Conservation (phyloP, 2,797 vertebrate genomes). For the Alcedo quadribrachys region DNA sequence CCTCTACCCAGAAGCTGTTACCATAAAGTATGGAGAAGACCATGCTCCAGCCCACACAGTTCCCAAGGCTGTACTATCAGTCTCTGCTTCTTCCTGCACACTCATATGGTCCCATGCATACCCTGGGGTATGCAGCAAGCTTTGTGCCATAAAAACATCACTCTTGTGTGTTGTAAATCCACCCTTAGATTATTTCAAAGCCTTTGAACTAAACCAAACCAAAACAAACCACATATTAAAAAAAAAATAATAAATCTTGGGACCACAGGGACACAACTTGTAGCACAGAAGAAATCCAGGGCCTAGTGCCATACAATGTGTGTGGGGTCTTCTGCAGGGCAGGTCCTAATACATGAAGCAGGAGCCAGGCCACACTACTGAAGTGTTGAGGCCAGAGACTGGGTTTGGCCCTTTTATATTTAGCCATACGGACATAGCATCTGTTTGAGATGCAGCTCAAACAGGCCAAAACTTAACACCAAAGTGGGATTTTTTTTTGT, state of each 20-base stretch:
- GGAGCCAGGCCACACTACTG: fast-evolving
- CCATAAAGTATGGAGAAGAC: not conserved
- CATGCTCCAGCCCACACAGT: not conserved
- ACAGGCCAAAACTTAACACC: slow-evolving; percentile 28
- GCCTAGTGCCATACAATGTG: not conserved
- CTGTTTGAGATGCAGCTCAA: slow-evolving; percentile 6
- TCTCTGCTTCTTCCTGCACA: not conserved
- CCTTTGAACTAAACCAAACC: not conserved
- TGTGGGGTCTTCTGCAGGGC: not conserved
- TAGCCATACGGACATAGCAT: not conserved
- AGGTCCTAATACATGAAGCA: not conserved
- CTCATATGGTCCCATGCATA: not conserved
- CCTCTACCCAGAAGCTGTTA: not conserved
- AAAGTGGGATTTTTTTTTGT: not conserved
- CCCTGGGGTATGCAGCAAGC: not conserved
- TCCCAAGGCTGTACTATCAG: not conserved
- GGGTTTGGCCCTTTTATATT: not conserved
- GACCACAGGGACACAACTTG: not conserved
- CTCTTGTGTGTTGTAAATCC: not conserved
- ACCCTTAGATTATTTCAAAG: not conserved
- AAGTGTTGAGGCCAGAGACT: not conserved
- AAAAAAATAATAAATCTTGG: not conserved
- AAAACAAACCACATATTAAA: not conserved
- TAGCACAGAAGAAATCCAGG: not conserved
- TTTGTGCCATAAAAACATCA: not conserved